phyloP scores from a whole-genome alignment of 2,113 vertebrate genomes.

The Spizaetus ornatus region DNA sequence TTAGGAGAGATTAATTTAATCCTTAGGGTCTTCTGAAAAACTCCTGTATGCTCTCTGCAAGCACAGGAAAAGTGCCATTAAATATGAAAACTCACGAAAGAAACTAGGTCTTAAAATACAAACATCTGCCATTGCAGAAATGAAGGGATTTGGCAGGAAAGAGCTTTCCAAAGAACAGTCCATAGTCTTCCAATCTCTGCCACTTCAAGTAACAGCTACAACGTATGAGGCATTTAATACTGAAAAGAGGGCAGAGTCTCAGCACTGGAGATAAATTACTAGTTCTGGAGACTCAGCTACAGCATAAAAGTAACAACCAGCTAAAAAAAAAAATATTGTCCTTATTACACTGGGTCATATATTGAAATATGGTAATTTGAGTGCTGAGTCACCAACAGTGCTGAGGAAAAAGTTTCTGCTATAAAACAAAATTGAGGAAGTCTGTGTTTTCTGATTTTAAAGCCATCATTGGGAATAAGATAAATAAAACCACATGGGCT shows the following conservation, averaged over 20 bases:
- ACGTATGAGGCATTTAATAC: background rate
- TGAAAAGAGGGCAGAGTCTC: background rate
- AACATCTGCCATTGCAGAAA: background rate
- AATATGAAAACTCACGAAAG: background rate
- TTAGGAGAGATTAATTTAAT: background rate
- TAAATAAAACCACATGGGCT: background rate
- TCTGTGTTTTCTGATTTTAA: background rate
- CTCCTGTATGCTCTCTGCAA: background rate
- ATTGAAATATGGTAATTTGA: constrained; percentile 20
- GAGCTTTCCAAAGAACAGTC: background rate
- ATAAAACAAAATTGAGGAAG: background rate
- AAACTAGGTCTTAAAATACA: background rate
- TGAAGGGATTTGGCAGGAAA: background rate
- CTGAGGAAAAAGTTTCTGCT: background rate
- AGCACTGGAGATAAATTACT: background rate
- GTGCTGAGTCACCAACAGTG: constrained; percentile 12
- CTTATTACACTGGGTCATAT: constrained; percentile 25
- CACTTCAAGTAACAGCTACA: background rate
- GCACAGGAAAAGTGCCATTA: background rate
- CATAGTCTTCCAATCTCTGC: background rate
- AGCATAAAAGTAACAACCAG: constrained; percentile 16
- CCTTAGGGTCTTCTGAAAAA: background rate
- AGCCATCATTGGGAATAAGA: background rate
- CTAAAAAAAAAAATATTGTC: constrained; percentile 8
- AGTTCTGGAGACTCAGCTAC: background rate